These are phyloP conservation scores for Pristionchus exspectatus DNA, from an alignment of 2,888 invertebrate species.

Conservation along the genomic window DNA sequence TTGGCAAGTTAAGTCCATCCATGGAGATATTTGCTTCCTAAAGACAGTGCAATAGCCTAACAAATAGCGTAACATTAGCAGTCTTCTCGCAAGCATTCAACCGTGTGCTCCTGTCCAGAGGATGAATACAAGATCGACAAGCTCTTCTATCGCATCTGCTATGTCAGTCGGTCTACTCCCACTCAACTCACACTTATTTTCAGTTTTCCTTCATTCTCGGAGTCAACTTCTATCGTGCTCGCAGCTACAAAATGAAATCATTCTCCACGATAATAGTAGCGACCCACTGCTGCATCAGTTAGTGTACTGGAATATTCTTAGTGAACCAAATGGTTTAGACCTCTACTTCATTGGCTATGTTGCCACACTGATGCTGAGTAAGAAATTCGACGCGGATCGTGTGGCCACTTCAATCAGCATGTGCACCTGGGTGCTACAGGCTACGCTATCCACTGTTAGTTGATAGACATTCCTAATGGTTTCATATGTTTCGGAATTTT, in stretches of 20 bases:
- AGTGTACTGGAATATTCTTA: not conserved
- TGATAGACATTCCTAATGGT: not conserved
- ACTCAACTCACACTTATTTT: too few relatives aligned
- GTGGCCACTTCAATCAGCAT: not conserved
- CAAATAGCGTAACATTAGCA: too few relatives aligned
- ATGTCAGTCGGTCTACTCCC: not conserved
- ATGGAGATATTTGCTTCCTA: too few relatives aligned
- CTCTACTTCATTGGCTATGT: conserved; percentile 35
- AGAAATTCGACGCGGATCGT: not conserved
- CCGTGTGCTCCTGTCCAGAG: not conserved
- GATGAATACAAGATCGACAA: conserved; percentile 47
- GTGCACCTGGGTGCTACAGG: conserved; percentile 35
- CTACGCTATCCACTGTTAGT: conserved; percentile 30
- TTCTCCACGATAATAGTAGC: not conserved
- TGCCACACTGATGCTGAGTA: not conserved
- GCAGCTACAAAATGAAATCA: not conserved
- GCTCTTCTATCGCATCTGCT: conserved; percentile 27
- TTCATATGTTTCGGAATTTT: too few relatives aligned
- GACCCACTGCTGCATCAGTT: conserved; percentile 22
- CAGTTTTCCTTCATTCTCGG: conserved; percentile 29
- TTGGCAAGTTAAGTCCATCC: too few relatives aligned
- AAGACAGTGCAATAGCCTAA: too few relatives aligned
- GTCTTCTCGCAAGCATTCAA: not conserved
- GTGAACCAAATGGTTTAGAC: not conserved
- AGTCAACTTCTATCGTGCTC: conserved; percentile 42